Evolutionary conservation across 2,888 invertebrate species (phyloP).

Genomic region (Zonitis immaculata): DNA sequence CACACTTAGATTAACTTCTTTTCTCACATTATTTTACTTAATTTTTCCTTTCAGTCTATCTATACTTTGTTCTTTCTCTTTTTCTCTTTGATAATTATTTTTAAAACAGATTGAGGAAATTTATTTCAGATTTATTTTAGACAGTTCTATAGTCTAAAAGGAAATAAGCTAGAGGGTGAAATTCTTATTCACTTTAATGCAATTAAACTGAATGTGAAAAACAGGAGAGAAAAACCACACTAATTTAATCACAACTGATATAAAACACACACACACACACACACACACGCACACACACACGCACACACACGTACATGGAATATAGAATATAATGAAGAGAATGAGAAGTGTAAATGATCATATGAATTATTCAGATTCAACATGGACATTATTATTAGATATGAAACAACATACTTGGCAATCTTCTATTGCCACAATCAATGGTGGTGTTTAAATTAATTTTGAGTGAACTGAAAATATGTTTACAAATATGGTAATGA

Average conservation of each 20-base stretch:
- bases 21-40: constrained; percentile 18
- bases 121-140: background rate
- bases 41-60: constrained; percentile 9
- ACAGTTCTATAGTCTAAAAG: background rate
- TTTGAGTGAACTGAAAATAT: background rate
- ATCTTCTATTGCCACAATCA: background rate
- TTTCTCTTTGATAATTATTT: background rate
- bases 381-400: constrained; percentile 6
- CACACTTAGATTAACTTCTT: constrained; percentile 39
- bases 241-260: background rate
- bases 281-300: too few species aligned
- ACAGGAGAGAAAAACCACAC: background rate
- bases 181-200: background rate
- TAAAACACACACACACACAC: too few species aligned
- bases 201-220: background rate
- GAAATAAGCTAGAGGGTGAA: background rate
- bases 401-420: background rate
- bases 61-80: background rate
- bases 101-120: background rate
- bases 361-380: constrained; percentile 20
- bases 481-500: background rate
- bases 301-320: background rate
- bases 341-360: too few species aligned
- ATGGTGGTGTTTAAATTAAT: background rate
- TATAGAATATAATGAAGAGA: background rate